Percentiles rank a stretch among this genome's conserved stretches.
Conservation (phyloP, 2,888 invertebrate genomes). For the Stenoptilia bipunctidactyla region DNA sequence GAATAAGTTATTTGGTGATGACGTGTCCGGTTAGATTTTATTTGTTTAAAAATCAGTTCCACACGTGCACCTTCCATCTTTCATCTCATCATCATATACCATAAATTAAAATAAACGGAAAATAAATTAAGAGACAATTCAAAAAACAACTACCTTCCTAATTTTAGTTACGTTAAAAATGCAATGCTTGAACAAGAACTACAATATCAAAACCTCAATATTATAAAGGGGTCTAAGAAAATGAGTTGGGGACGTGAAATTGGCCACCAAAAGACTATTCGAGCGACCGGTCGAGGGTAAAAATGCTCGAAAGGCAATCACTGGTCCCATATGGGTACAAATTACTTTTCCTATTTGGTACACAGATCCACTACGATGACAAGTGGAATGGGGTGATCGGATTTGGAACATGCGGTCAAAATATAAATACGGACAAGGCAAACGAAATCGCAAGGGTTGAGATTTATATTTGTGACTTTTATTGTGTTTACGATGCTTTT, state of each 20-base stretch:
- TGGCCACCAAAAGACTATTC: slow-evolving; percentile 51
- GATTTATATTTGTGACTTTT: neutral
- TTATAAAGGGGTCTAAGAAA: slow-evolving; percentile 48
- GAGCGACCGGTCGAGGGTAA: slow-evolving; percentile 37
- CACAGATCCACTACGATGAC: slow-evolving; percentile 54
- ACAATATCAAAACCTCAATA: slow-evolving; percentile 26
- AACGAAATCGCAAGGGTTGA: slow-evolving; percentile 7
- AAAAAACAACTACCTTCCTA: slow-evolving; percentile 21
- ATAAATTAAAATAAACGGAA: too few relatives aligned
- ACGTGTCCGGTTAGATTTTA: too few relatives aligned
- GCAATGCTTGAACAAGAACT: slow-evolving; percentile 21
- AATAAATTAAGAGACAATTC: slow-evolving; percentile 14
- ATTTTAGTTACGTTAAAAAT: too few relatives aligned
- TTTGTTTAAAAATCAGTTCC: too few relatives aligned
- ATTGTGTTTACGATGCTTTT: too few relatives aligned
- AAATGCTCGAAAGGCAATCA: slow-evolving; percentile 62
- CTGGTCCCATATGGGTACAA: slow-evolving; percentile 67
- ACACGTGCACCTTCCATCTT: too few relatives aligned
- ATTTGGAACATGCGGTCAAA: slow-evolving; percentile 24
- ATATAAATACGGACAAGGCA: neutral
- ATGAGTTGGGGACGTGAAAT: slow-evolving; percentile 41
- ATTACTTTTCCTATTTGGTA: slow-evolving; percentile 59
- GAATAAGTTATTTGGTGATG: too few relatives aligned
- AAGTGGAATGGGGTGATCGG: slow-evolving; percentile 47
- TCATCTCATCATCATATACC: too few relatives aligned